Evolutionary conservation across 2,113 vertebrate species (phyloP).

Genomic region (Brachirus orientalis): DNA sequence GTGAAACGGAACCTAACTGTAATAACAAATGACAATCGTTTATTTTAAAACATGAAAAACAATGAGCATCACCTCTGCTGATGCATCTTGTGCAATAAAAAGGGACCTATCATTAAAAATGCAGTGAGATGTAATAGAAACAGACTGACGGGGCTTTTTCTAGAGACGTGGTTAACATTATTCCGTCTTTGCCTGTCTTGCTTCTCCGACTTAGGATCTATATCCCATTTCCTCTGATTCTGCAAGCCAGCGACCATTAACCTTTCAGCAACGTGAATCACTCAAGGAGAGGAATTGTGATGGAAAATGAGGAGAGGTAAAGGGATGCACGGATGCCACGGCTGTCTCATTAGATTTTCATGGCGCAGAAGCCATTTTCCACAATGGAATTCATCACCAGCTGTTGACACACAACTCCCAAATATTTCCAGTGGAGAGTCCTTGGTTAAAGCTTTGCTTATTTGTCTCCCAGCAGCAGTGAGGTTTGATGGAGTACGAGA

Average conservation of each 20-base stretch:
- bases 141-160: no score
- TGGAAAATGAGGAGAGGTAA: constrained; percentile 6
- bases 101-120: no score
- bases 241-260: constrained; percentile 38
- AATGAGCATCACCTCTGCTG: no score
- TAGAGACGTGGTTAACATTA: no score
- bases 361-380: constrained; percentile 6
- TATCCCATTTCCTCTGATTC: constrained; percentile 14
- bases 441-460: constrained; percentile 18
- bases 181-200: no score
- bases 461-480: constrained; percentile 22
- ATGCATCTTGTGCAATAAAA: no score
- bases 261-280: constrained; percentile 41
- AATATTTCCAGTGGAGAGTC: constrained; percentile 30
- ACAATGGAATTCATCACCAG: constrained; percentile 21
- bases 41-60: no score
- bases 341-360: constrained; percentile 6
- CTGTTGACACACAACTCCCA: constrained; percentile 32
- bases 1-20: no score
- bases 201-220: no score
- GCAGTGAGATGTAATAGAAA: no score
- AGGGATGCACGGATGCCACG: constrained; percentile 14
- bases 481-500: neutral
- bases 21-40: no score
- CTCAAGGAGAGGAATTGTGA: constrained; percentile 17